Evolutionary conservation across 2,888 invertebrate species (phyloP), one percentile per base, ranked within the genome.

Genomic region (Amphimallon solstitiale): DNA sequence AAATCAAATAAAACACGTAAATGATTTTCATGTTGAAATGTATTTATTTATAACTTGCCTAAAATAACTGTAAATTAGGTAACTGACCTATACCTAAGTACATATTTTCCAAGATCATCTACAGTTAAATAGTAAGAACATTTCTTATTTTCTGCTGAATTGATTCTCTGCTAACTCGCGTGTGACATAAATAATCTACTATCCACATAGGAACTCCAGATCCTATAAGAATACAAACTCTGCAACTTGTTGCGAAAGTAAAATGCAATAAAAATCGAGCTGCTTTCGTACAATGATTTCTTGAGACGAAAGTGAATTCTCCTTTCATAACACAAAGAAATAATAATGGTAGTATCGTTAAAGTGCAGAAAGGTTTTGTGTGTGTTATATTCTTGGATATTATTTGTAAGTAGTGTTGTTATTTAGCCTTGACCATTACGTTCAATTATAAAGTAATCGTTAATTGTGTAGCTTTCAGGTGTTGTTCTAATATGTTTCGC

Each of bases 401-500:
- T 80, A 37, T 80, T 79, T 73, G 81, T 81, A 77, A 79, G 81
- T 80, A 73, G 10, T 21, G 43, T 59, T 43, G 35, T 34, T 40
- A 38, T 37, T 51, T 51, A 66, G 17, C 48, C 40, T 56, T 43
- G 56, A 56, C 29, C 29, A 29, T 35, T 37, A 29, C 37, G 21
- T 51, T 19, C 49, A 29, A 29, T 46, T 63, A 48, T 37, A 60
- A 61, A 64, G 60, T 37, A 54, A 37, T 49, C 21, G 63, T 56
- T 60, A 5, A 29, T 17, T 45, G 72, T 75, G 81, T 81, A 89
- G 89, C 83, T 89, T 81, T 87, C 87, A 76, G 89, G 89, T 74
- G 79, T 86, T 37, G 81, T 86, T 59, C 79, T 88, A 70, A 85
- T 86, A 70, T 83, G 83, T 59, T 83, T 83, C 15, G 86, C 87